Base-by-base conservation (phyloP, 2,113 vertebrate species). In the Elaphurus davidianus region DNA sequence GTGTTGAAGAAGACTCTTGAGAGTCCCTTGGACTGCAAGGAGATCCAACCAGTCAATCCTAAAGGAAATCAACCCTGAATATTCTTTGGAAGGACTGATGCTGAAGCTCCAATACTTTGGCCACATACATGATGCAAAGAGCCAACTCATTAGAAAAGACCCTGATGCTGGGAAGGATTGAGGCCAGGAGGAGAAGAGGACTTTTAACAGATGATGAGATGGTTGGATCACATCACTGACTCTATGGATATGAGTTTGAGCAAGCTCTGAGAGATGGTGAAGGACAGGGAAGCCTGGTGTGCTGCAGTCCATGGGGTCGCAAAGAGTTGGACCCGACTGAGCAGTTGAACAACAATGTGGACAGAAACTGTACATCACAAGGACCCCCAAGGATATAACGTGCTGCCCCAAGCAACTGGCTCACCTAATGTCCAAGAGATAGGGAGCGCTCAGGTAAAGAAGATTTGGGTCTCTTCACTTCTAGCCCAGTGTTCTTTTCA, bases 361-460 rank as follows among this genome's bases (percentile, higher is more conserved):
- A 40, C 30, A 84, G 33, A 91, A 85, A 79, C 6, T 14, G 0
- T 19, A 36, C 1, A 16, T 40, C 52, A 15, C 50, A 54, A 64
- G n/a, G 45, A 11, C 4, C 8, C 25, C 28, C 21, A 7, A 76
- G 45, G 17, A 50, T 1, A 11, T 2, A 14, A 91, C 3, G 6
- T 17, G 30, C n/a, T 43, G 27, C 30, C 74, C 78, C 9, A 19
- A 62, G 36, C 33, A 55, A 74, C 3, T 7, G 55, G 15, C 10
- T 25, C 1, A 0, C 47, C 43, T 40, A 4, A 59, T 9, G 43
- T 52, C 4, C 8, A 52, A 64, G 16, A 85, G 25, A 25, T 5
- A 30, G 43, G 40, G 71, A 89, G 40, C 23, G 2, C 2, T 19
- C 30, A 54, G 7, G 25, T 27, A 14, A 14, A 47, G 62, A 76